These are phyloP conservation scores for Brachyhypopomus gauderio DNA, from an alignment of 2,113 vertebrate genomes.

Conservation along the genomic window DNA sequence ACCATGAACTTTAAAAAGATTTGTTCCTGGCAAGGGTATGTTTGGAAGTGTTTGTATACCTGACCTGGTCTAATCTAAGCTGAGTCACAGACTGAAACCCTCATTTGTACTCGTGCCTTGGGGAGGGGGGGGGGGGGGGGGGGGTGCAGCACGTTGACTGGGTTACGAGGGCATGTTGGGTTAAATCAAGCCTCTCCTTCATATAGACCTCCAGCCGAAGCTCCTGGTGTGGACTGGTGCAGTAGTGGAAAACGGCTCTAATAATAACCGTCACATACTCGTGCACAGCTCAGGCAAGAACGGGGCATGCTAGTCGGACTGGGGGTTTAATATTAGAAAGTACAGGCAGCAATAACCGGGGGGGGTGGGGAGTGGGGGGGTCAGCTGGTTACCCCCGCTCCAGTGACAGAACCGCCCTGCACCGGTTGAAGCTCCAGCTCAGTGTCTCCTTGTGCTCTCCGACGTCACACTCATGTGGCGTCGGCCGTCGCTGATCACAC, in stretches of 20 bases:
- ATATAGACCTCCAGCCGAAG: constrained; percentile 27
- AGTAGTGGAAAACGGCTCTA: constrained; percentile 57
- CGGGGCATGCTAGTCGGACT: constrained; percentile 15
- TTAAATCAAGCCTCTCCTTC: constrained; percentile 20
- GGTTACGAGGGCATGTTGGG: background rate
- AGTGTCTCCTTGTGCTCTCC: constrained; percentile 60
- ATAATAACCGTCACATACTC: constrained; percentile 45
- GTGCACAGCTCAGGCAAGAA: constrained; percentile 32
- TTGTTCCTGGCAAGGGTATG: no score
- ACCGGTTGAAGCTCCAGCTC: constrained; percentile 58
- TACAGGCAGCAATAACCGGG: constrained; percentile 48
- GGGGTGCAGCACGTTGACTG: constrained; percentile 23
- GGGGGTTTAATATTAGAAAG: constrained; percentile 55
- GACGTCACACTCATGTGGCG: constrained; percentile 55
- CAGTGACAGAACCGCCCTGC: constrained; percentile 25
- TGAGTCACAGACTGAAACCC: background rate
- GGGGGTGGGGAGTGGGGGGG: background rate
- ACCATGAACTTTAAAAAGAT: no score
- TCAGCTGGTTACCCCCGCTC: background rate
- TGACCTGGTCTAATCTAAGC: background rate
- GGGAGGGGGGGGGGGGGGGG: background rate
- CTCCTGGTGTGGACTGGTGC: constrained; percentile 26
- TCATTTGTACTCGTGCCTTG: background rate
- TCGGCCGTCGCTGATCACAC: constrained; percentile 63
- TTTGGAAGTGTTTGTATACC: background rate